These are phyloP conservation scores for Craniophora ligustri DNA, from an alignment of 2,888 invertebrate species.

Conservation along the genomic window DNA sequence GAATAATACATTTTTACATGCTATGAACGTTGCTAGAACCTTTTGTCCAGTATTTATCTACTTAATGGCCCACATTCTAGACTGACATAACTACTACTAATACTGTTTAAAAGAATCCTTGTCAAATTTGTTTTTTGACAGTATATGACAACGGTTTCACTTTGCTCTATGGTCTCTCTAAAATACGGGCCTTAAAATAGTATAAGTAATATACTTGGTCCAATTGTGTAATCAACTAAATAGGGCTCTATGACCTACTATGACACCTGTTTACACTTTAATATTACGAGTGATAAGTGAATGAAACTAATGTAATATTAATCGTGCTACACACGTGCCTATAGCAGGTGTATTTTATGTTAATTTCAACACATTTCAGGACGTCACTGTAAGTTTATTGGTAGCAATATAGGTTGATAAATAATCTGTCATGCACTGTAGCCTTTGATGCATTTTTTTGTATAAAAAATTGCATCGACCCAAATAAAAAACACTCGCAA, in stretches of 20 bases:
- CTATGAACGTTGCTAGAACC: not conserved
- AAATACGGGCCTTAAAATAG: not conserved
- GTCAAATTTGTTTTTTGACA: too few relatives aligned
- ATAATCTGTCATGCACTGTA: not conserved
- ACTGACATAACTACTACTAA: not conserved
- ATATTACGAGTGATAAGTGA: slow-evolving; percentile 23
- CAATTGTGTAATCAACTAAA: slow-evolving; percentile 16
- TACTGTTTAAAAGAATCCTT: too few relatives aligned
- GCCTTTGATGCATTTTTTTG: too few relatives aligned
- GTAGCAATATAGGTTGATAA: too few relatives aligned
- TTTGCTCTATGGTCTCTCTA: not conserved
- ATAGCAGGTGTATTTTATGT: not conserved
- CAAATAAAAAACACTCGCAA: slow-evolving; percentile 12
- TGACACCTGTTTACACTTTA: slow-evolving; percentile 17
- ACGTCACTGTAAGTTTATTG: too few relatives aligned
- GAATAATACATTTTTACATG: not conserved
- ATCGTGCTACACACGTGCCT: slow-evolving; percentile 17
- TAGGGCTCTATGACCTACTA: slow-evolving; percentile 7
- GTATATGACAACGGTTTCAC: too few relatives aligned
- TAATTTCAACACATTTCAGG: not conserved
- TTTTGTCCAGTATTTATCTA: not conserved
- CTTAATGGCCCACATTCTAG: not conserved
- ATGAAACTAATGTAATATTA: slow-evolving; percentile 3
- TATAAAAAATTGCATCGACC: not conserved
- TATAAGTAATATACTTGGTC: too few relatives aligned